Base-by-base conservation (phyloP, 1,140 invertebrate species). In the Contarinia nasturtii region DNA sequence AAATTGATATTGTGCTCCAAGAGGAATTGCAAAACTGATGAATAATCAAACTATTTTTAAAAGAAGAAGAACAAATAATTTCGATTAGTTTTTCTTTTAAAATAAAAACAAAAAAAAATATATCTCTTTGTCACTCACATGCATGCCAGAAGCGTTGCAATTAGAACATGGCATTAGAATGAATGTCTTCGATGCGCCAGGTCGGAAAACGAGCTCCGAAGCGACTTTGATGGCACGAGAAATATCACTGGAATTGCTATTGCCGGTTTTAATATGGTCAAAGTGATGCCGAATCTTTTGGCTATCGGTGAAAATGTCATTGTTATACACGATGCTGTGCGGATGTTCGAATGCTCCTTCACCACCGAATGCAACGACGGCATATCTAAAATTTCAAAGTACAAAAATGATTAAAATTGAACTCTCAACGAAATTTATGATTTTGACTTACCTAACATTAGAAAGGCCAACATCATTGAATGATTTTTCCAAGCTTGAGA, bases 141-240 rank as follows among this genome's bases (percentile, higher is more conserved):
- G 69, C 73, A 82, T 79, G 49, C 74, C 72, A 33, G 67, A 61
- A 2, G 72, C 65, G 48, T 80, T 76, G 61, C 85, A 88, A 18
- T 69, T 67, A 0, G 77, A 76, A 61, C 87, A 93, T 1, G 86
- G 82, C 52, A 92, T 57, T 7, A 92, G 64, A 42, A 93, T 68
- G 47, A 92, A 79, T 1, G 78, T 86, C 57, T 86, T 89, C 0
- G 85, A 82, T 2, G 80, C 86, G 17, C 82, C 88, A 1, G 83
- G 71, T n/a, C 87, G 72, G 67, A 87, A 90, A 44, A 79, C 74
- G 15, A 92, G 68, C 42, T 74, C 68, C 2, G 80, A 74, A 34
- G 86, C 82, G 53, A 75, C 80, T 7, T 72, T 71, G 10, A 93
- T 71, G 2, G 86, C 88, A 17, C 67, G 70, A 55, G 88, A 79